phyloP scores from a whole-genome alignment of 92 coral and sea anemone species.

The Porites evermanni region DNA sequence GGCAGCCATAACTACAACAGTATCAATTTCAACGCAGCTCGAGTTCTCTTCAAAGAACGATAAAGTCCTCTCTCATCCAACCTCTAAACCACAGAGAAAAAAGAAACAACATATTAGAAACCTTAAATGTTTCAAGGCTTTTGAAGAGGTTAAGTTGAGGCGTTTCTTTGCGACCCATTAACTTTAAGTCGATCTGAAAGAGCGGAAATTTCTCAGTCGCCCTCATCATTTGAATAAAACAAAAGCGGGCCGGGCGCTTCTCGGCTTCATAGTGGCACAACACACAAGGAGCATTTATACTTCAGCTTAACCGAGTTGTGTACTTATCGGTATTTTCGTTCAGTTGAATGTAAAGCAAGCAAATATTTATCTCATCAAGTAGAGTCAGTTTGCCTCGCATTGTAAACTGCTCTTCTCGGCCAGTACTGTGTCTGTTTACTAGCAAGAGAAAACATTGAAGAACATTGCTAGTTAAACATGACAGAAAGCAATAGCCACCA shows the following conservation, averaged over 20 bases:
- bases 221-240: slow-evolving; percentile 15
- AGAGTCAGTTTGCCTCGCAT: slow-evolving; percentile 71
- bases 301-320: slow-evolving; percentile 34
- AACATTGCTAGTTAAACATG: not conserved
- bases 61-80: slow-evolving; percentile 9
- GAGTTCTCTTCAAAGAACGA: slow-evolving; percentile 24
- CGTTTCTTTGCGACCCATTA: not conserved
- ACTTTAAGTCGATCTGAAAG: not conserved
- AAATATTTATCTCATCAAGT: slow-evolving; percentile 92
- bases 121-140: not conserved
- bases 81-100: slow-evolving; percentile 36
- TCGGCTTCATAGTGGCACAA: slow-evolving; percentile 1
- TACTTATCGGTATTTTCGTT: slow-evolving; percentile 47
- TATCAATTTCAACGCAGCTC: slow-evolving; percentile 33
- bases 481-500: not conserved
- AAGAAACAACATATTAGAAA: not conserved
- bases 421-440: slow-evolving; percentile 26
- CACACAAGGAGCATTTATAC: slow-evolving; percentile 10
- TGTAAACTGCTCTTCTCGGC: slow-evolving; percentile 70
- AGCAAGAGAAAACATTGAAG: not conserved
- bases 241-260: slow-evolving; percentile 21
- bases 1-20: slow-evolving; percentile 9
- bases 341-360: slow-evolving; percentile 83
- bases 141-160: not conserved
- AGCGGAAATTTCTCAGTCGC: not conserved